These are phyloP conservation scores for Scomber scombrus DNA, from an alignment of 2,113 vertebrate species.

Conservation along the genomic window DNA sequence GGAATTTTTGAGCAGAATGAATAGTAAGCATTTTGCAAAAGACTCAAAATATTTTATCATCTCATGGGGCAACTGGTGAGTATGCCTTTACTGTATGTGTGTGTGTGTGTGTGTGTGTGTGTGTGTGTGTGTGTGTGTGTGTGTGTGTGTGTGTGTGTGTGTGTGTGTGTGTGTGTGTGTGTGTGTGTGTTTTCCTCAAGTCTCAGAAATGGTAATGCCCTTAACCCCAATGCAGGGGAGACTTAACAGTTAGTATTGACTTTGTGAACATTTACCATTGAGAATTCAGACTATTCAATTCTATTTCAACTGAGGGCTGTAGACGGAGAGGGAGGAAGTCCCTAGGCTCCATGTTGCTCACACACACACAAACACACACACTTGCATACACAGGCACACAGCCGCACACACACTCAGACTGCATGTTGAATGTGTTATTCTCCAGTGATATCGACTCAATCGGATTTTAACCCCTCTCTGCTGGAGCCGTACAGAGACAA, in stretches of 20 bases:
- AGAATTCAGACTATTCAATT: constrained; percentile 84
- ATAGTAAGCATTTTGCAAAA: constrained; percentile 76
- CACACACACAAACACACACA: constrained; percentile 44
- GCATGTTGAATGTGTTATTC: constrained; percentile 76
- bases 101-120: constrained; percentile 52
- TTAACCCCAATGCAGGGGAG: constrained; percentile 77
- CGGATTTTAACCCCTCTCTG: constrained; percentile 83
- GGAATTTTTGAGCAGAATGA: constrained; percentile 76
- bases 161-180: constrained; percentile 10
- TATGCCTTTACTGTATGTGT: constrained; percentile 51
- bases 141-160: constrained; percentile 57
- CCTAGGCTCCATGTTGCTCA: constrained; percentile 74
- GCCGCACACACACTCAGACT: constrained; percentile 56
- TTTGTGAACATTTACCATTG: constrained; percentile 79
- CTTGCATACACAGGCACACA: constrained; percentile 50
- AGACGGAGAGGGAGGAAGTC: constrained; percentile 79
- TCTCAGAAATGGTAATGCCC: constrained; percentile 82
- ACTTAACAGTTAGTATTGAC: constrained; percentile 80
- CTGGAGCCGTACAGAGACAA: constrained; percentile 76
- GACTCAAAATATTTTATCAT: constrained; percentile 75
- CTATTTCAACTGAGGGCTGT: constrained; percentile 82
- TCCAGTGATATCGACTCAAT: constrained; percentile 83
- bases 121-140: constrained; percentile 55
- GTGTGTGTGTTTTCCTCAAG: constrained; percentile 59
- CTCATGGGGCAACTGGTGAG: constrained; percentile 76